phyloP scores from a whole-genome alignment of 2,797 vertebrate species.

The Miichthys miiuy region DNA sequence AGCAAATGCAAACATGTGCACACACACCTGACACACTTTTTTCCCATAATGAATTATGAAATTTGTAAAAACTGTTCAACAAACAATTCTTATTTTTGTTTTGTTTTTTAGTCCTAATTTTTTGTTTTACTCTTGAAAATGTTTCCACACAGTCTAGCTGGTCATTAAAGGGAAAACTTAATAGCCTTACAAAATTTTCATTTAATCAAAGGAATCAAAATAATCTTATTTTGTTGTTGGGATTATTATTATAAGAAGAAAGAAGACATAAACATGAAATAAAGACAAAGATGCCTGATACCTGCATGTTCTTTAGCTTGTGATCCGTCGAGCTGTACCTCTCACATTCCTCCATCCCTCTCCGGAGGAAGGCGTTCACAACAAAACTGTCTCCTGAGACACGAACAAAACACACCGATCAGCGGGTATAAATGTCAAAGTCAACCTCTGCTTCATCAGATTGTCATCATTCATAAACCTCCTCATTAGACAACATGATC shows the following conservation, averaged over 20 bases:
- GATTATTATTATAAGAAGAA: not conserved
- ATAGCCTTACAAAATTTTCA: not conserved
- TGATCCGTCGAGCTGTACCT: constrained; percentile 78
- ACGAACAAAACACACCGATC: constrained; percentile 14
- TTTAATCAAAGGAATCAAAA: not conserved
- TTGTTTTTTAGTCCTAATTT: not conserved
- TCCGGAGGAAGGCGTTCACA: constrained; percentile 83
- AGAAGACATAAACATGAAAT: not conserved
- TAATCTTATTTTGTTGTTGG: not conserved
- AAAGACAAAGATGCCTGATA: constrained; percentile 42
- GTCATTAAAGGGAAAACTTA: not conserved
- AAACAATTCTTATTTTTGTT: constrained; percentile 22
- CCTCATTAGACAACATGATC: not conserved
- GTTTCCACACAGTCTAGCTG: not conserved
- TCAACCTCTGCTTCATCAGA: not conserved
- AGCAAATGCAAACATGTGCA: constrained; percentile 31
- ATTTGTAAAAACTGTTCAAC: constrained; percentile 16
- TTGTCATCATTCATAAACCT: not conserved
- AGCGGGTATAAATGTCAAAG: not conserved
- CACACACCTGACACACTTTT: not conserved
- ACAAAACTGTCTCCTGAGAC: constrained; percentile 89
- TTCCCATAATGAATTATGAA: not conserved
- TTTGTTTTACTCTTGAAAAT: constrained; percentile 1
- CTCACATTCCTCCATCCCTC: constrained; percentile 86
- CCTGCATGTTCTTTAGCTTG: constrained; percentile 85